Base-by-base conservation (phyloP, 1,140 invertebrate genomes). In the Drosophila funebris region DNA sequence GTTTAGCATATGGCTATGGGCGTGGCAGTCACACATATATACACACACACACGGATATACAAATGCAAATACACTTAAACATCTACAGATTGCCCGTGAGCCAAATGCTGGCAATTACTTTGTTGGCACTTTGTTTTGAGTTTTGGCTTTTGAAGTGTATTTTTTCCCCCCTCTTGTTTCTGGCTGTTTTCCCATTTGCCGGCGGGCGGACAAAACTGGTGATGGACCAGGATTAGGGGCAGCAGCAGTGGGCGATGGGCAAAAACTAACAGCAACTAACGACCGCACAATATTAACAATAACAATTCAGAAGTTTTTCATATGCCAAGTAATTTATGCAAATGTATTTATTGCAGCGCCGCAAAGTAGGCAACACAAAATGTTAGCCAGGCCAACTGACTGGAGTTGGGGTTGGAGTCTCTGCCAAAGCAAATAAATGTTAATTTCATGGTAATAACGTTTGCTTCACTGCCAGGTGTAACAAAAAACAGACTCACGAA, bases 361-460 rank as follows among this genome's bases (percentile, higher is more conserved):
- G 39, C 63, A 61, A 73, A 69, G 70, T 69, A 73, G 56, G 64
- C 70, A 73, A 54, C 56, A 43, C 13, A 61, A 61, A 54, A 31
- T 22, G 54, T 60, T 16, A 11, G 36, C 13, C 31, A 27, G 57
- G 18, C 48, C 41, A n/a, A n/a, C n/a, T n/a, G n/a, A n/a, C n/a
- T n/a, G n/a, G n/a, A n/a, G n/a, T n/a, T n/a, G n/a, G n/a, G n/a
- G n/a, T n/a, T n/a, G n/a, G n/a, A n/a, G n/a, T 31, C 54, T 58
- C 44, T 78, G 62, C 69, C 78, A 81, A 87, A 72, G 67, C 63
- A 87, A 88, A 87, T 88, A 87, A 87, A 87, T 87, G 78, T 88
- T 87, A 87, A 87, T 87, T 78, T 78, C 85, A 87, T 87, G 82
- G 66, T 78, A 87, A 87, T 82, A 87, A 69, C 77, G 78, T 81